These are phyloP conservation scores for Pantherophis guttatus DNA, from an alignment of 2,113 vertebrate species.

Conservation along the genomic window DNA sequence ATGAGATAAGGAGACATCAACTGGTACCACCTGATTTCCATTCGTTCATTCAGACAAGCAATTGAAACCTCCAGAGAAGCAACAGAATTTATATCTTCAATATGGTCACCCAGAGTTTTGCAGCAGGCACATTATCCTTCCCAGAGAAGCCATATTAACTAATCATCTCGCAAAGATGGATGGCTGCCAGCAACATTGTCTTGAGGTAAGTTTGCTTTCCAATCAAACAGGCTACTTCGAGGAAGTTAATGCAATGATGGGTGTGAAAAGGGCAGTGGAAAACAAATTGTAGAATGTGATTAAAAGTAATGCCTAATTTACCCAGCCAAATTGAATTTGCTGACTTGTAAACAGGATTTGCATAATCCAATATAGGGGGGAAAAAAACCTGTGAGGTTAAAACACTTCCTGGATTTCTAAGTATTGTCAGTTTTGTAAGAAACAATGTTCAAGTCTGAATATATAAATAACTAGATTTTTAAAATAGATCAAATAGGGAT, in stretches of 20 bases:
- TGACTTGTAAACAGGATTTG: conserved; percentile 32
- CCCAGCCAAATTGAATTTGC: conserved; percentile 35
- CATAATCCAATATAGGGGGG: not conserved
- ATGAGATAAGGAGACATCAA: not conserved
- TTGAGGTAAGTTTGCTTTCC: conserved; percentile 23
- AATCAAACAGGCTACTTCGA: not conserved
- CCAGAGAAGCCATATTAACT: not conserved
- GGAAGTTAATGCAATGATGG: not conserved
- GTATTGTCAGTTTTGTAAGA: not conserved
- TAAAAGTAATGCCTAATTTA: conserved; percentile 6
- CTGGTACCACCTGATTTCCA: not conserved
- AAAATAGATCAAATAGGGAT: not conserved
- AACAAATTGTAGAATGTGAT: conserved; percentile 20
- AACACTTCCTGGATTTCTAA: conserved; percentile 38
- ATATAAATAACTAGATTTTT: not conserved
- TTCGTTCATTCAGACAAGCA: not conserved
- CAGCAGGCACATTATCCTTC: not conserved
- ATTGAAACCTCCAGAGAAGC: not conserved
- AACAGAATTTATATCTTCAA: not conserved
- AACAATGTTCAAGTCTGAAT: conserved; percentile 17
- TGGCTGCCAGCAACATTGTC: not conserved
- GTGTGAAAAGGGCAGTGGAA: conserved; percentile 2
- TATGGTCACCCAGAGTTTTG: not conserved
- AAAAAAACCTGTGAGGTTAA: conserved; percentile 16
- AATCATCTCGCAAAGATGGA: not conserved